These are phyloP conservation scores for Toxostoma redivivum DNA, from an alignment of 2,113 vertebrate genomes.

Conservation along the genomic window DNA sequence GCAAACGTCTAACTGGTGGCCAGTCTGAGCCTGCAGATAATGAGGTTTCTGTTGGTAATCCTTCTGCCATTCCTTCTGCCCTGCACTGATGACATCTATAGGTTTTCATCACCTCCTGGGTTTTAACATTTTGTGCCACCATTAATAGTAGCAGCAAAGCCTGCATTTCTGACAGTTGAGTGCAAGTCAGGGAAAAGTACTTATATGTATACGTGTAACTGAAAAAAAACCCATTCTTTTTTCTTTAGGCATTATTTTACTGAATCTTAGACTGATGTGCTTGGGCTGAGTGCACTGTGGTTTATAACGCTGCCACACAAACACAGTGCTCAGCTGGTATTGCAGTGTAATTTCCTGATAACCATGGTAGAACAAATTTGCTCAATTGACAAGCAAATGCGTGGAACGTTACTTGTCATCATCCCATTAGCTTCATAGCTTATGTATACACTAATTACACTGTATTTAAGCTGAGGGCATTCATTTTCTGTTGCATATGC, in stretches of 20 bases:
- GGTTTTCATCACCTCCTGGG: background rate
- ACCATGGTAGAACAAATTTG: background rate
- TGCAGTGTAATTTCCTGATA: background rate
- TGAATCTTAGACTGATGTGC: rapidly evolving
- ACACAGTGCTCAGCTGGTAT: background rate
- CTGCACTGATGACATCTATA: background rate
- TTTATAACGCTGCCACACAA: background rate
- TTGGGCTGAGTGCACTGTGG: background rate
- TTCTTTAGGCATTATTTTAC: background rate
- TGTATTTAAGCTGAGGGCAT: background rate
- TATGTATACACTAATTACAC: background rate
- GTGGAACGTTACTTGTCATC: background rate
- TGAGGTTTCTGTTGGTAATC: background rate
- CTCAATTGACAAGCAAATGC: background rate
- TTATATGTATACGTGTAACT: rapidly evolving
- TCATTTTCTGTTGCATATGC: background rate
- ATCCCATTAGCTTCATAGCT: background rate
- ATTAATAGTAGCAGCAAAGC: background rate
- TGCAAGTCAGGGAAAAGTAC: background rate
- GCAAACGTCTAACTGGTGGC: background rate
- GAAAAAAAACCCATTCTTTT: background rate
- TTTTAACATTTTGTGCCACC: background rate
- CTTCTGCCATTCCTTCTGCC: background rate
- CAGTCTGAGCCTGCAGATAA: background rate
- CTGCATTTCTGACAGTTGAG: background rate